These are phyloP conservation scores for Harpegnathos saltator DNA, from an alignment of 1,140 invertebrate species.

Conservation along the genomic window DNA sequence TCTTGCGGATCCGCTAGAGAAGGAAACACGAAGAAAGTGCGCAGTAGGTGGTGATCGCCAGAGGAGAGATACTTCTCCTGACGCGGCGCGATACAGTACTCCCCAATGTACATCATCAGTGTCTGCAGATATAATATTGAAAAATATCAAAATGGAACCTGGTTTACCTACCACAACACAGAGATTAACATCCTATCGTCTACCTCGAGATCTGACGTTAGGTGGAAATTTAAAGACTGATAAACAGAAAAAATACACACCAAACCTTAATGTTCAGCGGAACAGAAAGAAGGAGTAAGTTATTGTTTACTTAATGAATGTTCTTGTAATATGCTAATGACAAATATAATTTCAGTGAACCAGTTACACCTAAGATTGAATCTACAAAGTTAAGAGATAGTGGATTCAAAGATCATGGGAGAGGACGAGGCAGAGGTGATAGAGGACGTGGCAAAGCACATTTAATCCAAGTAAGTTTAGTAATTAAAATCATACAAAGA, in stretches of 20 bases:
- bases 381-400: constrained; percentile 19
- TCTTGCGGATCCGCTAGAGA: no score
- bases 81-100: no score
- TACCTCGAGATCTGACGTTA: constrained; percentile 81
- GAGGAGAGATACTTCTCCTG: no score
- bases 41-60: no score
- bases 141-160: constrained; percentile 76
- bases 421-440: constrained; percentile 57
- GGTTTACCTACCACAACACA: constrained; percentile 72
- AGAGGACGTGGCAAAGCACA: constrained; percentile 74
- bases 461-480: constrained; percentile 78
- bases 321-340: neutral
- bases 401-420: constrained; percentile 28
- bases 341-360: constrained; percentile 73
- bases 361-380: constrained; percentile 61
- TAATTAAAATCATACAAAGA: neutral
- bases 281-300: constrained; percentile 83
- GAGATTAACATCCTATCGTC: constrained; percentile 81
- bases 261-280: constrained; percentile 83
- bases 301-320: neutral
- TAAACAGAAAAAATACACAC: constrained; percentile 81
- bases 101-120: constrained; percentile 53
- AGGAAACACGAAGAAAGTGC: no score
- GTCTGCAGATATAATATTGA: constrained; percentile 27
- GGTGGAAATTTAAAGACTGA: constrained; percentile 81